Base-by-base conservation (phyloP, 2,113 vertebrate genomes). In the Vicugna pacos region DNA sequence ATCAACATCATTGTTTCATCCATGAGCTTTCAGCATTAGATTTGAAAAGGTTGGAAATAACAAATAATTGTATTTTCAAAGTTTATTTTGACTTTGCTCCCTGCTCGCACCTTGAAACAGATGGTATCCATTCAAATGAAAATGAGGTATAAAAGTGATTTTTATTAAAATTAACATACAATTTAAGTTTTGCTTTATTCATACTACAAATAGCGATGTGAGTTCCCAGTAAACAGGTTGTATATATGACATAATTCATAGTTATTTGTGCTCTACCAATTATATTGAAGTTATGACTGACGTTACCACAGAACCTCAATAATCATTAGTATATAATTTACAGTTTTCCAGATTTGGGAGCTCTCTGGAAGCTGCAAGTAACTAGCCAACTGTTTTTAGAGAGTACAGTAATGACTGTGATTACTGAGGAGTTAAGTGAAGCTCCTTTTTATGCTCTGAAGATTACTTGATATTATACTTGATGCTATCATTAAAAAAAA, bases 381-480 rank as follows among this genome's bases (percentile, higher is more conserved):
- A 94, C 90, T 97, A 93, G 81, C 93, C 94, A 89, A 94, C 97
- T 98, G 89, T 92, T 98, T 97, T 97, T 96, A 96, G 65, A 95
- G 94, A 92, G 72, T 96, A 95, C 92, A 93, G 86, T 97, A 97
- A 97, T 96, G 42, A 76, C 87, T 97, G 83, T 92, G 97, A 96
- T 97, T 97, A 95, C 95, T 94, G 83, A 79, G 60, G 76, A 94
- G 76, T 70, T 97, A 93, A 97, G 79, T 96, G 73, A 96, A 98
- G 72, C 86, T 95, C 58, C 89, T 93, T 88, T 96, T 79, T 91
- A 96, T 96, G 89, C 85, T 91, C 93, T 94, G 81, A 96, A 96
- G 91, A 96, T 96, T 97, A 87, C 96, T 94, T 96, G 94, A 97
- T 96, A 97, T 97, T 97, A 87, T 52, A 95, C 96, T 97, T 96